A percentile compares a stretch with the other conserved stretches of the same genome.
phyloP scores from a whole-genome alignment of 2,797 vertebrate genomes.

The Liasis olivaceus region DNA sequence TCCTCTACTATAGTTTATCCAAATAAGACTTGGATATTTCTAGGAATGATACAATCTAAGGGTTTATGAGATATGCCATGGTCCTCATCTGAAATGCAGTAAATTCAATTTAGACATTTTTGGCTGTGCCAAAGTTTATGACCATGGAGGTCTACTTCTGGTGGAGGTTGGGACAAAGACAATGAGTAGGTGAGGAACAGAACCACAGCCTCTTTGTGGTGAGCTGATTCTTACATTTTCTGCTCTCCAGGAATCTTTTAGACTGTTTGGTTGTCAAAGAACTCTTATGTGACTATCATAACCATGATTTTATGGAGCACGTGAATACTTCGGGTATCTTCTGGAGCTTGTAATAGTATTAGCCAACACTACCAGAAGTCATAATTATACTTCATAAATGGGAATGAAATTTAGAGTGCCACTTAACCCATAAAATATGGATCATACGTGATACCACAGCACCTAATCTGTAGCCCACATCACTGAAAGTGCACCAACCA shows the following conservation, averaged over 20 bases:
- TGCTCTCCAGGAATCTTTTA: background rate
- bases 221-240: background rate
- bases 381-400: background rate
- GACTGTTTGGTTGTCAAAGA: background rate
- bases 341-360: background rate
- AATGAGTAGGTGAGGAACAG: background rate
- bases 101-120: background rate
- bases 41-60: background rate
- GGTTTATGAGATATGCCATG: background rate
- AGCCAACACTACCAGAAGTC: background rate
- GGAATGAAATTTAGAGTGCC: background rate
- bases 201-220: too few relatives aligned
- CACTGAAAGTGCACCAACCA: too few relatives aligned
- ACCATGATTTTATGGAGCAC: too few relatives aligned
- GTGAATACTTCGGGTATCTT: background rate
- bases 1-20: too few relatives aligned
- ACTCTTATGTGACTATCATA: background rate
- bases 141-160: background rate
- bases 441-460: too few relatives aligned
- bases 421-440: background rate
- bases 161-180: background rate
- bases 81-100: background rate
- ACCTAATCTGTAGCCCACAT: too few relatives aligned
- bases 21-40: too few relatives aligned
- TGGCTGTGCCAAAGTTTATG: background rate